Base-by-base conservation (phyloP, 2,113 vertebrate species). In the Microcebus murinus region DNA sequence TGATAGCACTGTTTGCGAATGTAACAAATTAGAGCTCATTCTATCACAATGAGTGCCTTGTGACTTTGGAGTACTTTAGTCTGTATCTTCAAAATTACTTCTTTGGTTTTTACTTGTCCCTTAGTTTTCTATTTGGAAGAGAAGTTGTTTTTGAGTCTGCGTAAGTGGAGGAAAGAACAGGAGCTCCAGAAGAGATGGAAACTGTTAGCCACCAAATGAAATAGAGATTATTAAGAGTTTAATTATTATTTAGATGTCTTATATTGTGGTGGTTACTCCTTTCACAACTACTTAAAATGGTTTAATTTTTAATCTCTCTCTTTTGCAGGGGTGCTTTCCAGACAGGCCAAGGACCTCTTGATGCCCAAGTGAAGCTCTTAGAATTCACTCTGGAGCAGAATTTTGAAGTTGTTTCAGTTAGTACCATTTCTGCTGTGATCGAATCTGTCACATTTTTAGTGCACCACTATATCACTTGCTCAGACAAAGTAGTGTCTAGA, bases 331-430 rank as follows among this genome's bases (percentile, higher is more conserved):
- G 99, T 96, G 99, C 99, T 67, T 99, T 99, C 98, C 99, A 99
- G 97, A 99, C 99, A 0, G 99, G 99, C 21, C 99, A 99, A 97
- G 99, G 99, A 80, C 99, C 99, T 1, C 97, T 99, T 95, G 99
- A 99, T 59, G 99, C 99, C 15, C 99, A 99, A 98, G 99, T 99
- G 92, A 99, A 99, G 97, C 99, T 99, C 63, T 95, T 99, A 97
- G 99, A 99, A 98, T 99, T 99, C 95, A 99, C 99, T 10, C 97
- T 99, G 95, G 99, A 99, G 97, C 99, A 99, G 97, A 99, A 99
- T 98, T 99, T 99, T 92, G 99, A 99, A 98, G 99, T 99, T 74
- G 99, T 99, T 93, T 99, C 99, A 0, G 99, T 99, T 88, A 99
- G 99, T 97, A 99, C 99, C 87, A 99, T 99, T 98, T 99, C 99